phyloP scores from a whole-genome alignment of 2,888 invertebrate genomes.

The Ellobium chinense region DNA sequence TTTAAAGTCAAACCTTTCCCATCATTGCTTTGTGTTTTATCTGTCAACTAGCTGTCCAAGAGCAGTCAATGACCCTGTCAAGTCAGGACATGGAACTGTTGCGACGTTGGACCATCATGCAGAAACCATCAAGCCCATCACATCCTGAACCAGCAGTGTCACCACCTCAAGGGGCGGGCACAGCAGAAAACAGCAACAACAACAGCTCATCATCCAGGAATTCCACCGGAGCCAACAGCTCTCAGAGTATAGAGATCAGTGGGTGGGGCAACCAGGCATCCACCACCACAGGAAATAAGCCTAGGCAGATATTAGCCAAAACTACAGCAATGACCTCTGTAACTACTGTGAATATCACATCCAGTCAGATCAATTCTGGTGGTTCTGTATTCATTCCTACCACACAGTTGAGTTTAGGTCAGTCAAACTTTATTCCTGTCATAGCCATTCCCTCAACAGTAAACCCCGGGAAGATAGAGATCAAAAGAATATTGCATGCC shows the following conservation, averaged over 20 bases:
- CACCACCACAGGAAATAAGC: not conserved
- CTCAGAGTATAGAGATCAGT: not conserved
- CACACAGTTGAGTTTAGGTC: constrained; percentile 19
- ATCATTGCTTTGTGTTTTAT: too few relatives aligned
- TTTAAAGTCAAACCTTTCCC: too few relatives aligned
- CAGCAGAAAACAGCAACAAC: not conserved
- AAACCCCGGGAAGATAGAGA: constrained; percentile 41
- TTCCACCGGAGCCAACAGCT: not conserved
- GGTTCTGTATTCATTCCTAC: constrained; percentile 26
- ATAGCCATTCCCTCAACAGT: constrained; percentile 37
- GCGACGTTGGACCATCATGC: constrained; percentile 76
- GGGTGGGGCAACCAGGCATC: not conserved
- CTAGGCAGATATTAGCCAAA: constrained; percentile 31
- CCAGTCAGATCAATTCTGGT: not conserved
- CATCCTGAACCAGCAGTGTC: constrained; percentile 35
- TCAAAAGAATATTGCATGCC: constrained; percentile 35
- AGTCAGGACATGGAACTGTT: constrained; percentile 74
- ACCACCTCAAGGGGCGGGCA: too few relatives aligned
- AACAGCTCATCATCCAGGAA: not conserved
- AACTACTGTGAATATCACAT: not conserved
- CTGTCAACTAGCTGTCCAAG: not conserved
- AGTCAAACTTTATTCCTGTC: constrained; percentile 43
- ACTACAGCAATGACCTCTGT: not conserved
- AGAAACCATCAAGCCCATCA: constrained; percentile 53
- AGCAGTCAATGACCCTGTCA: constrained; percentile 50